Evolutionary conservation across 2,113 vertebrate genomes (phyloP), one percentile per base, ranked within the genome.

Genomic region (Prolemur simus): DNA sequence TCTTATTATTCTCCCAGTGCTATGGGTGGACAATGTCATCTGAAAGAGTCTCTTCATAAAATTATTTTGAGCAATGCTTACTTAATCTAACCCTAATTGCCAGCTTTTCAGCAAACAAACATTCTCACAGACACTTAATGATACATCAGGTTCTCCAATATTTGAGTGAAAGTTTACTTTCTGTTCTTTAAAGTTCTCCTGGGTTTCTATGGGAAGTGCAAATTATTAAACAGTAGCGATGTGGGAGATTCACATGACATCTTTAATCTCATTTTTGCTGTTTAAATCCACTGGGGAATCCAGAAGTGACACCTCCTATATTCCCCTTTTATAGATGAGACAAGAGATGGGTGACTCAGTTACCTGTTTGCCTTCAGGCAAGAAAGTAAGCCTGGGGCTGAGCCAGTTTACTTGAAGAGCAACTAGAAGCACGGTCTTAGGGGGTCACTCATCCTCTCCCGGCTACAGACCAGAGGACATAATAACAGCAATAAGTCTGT

Each of bases 141-240:
- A 37, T 74, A 93, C 5, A 93, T n/a, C 37, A 74, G 14, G 29
- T 32, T 89, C 87, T 94, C 39, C 14, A 87, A 54, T 80, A 81
- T 84, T 56, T 81, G 39, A 95, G 52, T 66, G 93, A n/a, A 89
- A 90, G 91, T 91, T 93, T 78, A 87, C 10, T 87, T 90, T 92
- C 60, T 83, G n/a, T 89, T 96, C 87, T 87, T 82, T 85, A 91
- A 97, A 92, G 29, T 23, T 94, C 54, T 78, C 25, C 42, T 84
- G 29, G 42, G 69, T 81, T 95, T 91, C 64, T 73, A 68, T 5
- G 32, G 13, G 23, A 37, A 69, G 9, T 73, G 1, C 12, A 92
- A 82, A 87, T 60, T 63, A 93, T 63, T 45, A 39, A 88, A 80
- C 3, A 91, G 42, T 21, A 91, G 66, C 77, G 34, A 64, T 13